These are phyloP conservation scores for Etheostoma nigrum DNA, from an alignment of 2,797 vertebrate genomes.

Conservation along the genomic window DNA sequence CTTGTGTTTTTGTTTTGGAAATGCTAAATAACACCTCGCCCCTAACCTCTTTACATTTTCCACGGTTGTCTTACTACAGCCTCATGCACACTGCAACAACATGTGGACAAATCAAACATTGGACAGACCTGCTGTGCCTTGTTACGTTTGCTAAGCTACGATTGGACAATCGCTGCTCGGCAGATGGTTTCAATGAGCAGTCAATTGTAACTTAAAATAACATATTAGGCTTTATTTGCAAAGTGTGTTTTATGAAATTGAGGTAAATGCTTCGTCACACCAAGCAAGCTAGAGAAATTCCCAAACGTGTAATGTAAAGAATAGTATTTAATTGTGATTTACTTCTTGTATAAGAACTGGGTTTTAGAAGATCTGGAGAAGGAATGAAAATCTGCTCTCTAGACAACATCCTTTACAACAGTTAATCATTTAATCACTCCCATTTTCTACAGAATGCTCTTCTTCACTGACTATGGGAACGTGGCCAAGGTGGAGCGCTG, in stretches of 20 bases:
- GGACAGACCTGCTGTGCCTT: not conserved
- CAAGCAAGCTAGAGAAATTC: not conserved
- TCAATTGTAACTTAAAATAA: not conserved
- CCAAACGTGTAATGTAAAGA: not conserved
- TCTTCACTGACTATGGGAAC: slow-evolving; percentile 96
- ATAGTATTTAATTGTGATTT: not conserved
- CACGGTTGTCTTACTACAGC: not conserved
- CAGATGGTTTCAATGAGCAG: not conserved
- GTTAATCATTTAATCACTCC: slow-evolving; percentile 15
- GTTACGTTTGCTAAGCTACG: not conserved
- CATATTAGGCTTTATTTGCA: not conserved
- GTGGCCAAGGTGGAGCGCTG: slow-evolving; percentile 95
- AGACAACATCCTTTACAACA: not conserved
- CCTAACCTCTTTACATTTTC: not conserved
- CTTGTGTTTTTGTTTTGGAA: not conserved
- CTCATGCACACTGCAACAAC: not conserved
- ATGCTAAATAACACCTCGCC: not conserved
- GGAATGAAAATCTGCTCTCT: not conserved
- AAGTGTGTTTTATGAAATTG: not conserved
- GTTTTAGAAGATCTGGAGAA: not conserved
- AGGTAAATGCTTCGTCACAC: not conserved
- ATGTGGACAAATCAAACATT: not conserved
- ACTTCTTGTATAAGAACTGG: not conserved
- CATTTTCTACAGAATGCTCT: slow-evolving; percentile 90
- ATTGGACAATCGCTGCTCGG: not conserved